Conservation (phyloP, 2,888 invertebrate species). For the Vanessa cardui region DNA sequence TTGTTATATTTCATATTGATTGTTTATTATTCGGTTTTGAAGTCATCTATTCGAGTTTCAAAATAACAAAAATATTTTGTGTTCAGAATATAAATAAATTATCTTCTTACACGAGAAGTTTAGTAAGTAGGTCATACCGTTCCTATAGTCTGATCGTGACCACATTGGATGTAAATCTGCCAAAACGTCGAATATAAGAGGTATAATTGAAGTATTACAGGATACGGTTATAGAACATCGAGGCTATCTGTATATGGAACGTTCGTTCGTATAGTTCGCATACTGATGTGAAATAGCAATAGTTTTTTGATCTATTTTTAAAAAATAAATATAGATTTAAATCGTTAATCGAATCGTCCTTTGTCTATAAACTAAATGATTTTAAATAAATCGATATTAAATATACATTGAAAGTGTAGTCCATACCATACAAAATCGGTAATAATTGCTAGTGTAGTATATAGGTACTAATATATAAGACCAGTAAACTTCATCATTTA, state of each 20-base stretch:
- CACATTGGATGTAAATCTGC: slow-evolving; percentile 29
- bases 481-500: too few relatives aligned
- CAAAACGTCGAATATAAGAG: slow-evolving; percentile 26
- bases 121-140: slow-evolving; percentile 7
- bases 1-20: too few relatives aligned
- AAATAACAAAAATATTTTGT: background rate
- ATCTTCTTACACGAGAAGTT: background rate
- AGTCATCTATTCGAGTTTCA: background rate
- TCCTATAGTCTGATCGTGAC: slow-evolving; percentile 19
- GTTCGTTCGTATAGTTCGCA: background rate
- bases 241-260: slow-evolving; percentile 2
- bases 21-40: background rate
- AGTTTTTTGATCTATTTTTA: background rate
- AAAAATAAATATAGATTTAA: too few relatives aligned
- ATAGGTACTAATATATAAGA: too few relatives aligned
- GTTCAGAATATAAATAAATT: slow-evolving; percentile 1
- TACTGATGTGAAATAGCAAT: background rate
- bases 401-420: too few relatives aligned
- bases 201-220: slow-evolving; percentile 27
- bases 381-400: too few relatives aligned
- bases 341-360: too few relatives aligned
- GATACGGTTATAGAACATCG: slow-evolving; percentile 12
- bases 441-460: too few relatives aligned
- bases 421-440: too few relatives aligned
- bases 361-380: too few relatives aligned